Evolutionary conservation across 2,888 invertebrate genomes (phyloP), one percentile per base, ranked within the genome.

Genomic region (Maniola hyperantus): DNA sequence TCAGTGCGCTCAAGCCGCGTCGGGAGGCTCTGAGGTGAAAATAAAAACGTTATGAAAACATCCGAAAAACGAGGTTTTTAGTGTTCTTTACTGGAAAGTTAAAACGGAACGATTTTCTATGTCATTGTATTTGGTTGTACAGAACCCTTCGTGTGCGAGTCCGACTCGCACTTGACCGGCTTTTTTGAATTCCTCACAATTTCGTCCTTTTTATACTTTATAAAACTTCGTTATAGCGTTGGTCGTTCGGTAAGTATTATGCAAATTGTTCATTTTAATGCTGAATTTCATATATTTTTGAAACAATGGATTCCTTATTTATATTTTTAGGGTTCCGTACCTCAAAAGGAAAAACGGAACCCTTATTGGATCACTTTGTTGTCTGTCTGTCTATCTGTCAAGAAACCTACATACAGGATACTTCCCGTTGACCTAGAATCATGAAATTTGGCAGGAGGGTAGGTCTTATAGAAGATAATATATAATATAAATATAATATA

Each of bases 191-290:
- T 15, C 7, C 15, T 15, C n/a, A 39, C 39, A 15, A 18, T 18
- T 18, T 48, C 18, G 18, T 48, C 48, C 18, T 15, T 15, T 7
- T 18, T 18, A 8, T 8, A 2, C 15, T 48, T 48, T 48, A 18
- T 48, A 48, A 48, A 48, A 48, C 18, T 48, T 48, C 18, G 48
- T 48, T 18, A 18, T 15, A 15, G 15, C 18, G 48, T 15, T 10
- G 48, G 48, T 18, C 48, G 48, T 48, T 48, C 18, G 48, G 7
- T 46, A 46, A 46, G 46, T 26, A 54, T 15, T 54, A 33, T 48
- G 46, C 44, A 60, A 33, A 60, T 33, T 15, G 20, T 46, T 46
- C 34, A 60, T 60, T 60, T 60, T 60, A 60, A 60, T 60, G 15
- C 59, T 48, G 48, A 48, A 48, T 48, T 46, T 48, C 48, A 48